Conservation (phyloP, 2,113 vertebrate species). For the Noturus placidus region DNA sequence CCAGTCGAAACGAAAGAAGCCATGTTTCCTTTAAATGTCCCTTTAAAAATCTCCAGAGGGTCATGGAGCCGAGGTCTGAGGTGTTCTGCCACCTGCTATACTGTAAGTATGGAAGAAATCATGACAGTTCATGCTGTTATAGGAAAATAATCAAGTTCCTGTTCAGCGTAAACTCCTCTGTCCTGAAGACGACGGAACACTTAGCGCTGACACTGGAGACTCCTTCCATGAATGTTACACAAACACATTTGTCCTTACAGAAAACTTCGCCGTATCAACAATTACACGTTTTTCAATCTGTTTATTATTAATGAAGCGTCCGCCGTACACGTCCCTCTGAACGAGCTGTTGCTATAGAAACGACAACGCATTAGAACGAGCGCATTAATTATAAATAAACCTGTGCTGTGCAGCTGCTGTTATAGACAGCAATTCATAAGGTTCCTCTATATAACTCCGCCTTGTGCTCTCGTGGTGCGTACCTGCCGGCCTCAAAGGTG, state of each 20-base stretch:
- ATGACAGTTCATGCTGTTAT: background rate
- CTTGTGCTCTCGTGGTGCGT: background rate
- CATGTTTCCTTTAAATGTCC: background rate
- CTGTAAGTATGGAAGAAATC: background rate
- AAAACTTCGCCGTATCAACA: background rate
- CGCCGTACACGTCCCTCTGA: background rate
- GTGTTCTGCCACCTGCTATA: background rate
- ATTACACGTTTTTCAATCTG: too few species aligned
- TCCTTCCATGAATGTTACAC: background rate
- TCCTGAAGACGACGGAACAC: too few species aligned
- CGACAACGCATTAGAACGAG: too few species aligned
- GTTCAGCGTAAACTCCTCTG: too few species aligned
- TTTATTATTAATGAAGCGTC: too few species aligned
- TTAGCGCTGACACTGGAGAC: background rate
- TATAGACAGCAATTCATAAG: background rate
- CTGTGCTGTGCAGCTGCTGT: background rate
- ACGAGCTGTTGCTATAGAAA: too few species aligned
- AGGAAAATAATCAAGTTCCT: background rate
- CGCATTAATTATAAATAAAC: background rate
- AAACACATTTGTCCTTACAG: background rate
- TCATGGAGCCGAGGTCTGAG: background rate
- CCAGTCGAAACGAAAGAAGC: background rate
- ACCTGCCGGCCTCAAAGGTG: conserved; percentile 95
- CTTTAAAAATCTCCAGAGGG: background rate
- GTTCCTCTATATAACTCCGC: background rate